A percentile compares a stretch with the other conserved stretches of the same genome.
These are phyloP conservation scores for Corythornis cristatus DNA, from an alignment of 2,113 vertebrate genomes.

Conservation along the genomic window DNA sequence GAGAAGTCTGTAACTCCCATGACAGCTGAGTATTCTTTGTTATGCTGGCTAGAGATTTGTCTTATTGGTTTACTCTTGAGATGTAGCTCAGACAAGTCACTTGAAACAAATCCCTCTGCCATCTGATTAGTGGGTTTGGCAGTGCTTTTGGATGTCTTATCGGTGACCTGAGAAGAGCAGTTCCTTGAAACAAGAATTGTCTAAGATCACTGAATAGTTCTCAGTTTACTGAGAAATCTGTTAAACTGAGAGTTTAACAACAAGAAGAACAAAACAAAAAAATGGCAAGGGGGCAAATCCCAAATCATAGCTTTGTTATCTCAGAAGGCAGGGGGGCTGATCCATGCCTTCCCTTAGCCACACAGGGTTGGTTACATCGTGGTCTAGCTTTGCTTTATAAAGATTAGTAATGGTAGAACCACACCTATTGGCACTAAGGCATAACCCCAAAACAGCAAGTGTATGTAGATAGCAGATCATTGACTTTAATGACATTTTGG, in stretches of 20 bases:
- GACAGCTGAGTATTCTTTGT: not conserved
- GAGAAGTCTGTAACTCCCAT: not conserved
- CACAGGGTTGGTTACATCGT: fast-evolving
- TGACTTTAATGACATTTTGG: not conserved
- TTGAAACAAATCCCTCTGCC: not conserved
- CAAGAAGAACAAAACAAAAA: not conserved
- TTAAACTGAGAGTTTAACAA: not conserved
- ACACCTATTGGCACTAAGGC: not conserved
- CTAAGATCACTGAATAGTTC: not conserved
- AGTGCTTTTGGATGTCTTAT: not conserved
- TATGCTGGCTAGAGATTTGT: not conserved
- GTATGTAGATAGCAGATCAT: not conserved
- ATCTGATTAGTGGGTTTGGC: not conserved
- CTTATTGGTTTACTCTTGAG: not conserved
- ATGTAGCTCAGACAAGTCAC: not conserved
- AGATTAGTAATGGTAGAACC: not conserved
- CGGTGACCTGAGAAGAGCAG: not conserved
- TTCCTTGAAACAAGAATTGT: not conserved
- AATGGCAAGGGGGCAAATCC: not conserved
- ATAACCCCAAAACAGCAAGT: not conserved
- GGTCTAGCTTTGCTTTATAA: not conserved
- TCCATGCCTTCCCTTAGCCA: not conserved
- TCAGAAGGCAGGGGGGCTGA: not conserved
- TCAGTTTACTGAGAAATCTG: not conserved
- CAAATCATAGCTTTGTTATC: not conserved